Conservation (phyloP, 1,140 invertebrate genomes). For the Octopus bimaculoides region DNA sequence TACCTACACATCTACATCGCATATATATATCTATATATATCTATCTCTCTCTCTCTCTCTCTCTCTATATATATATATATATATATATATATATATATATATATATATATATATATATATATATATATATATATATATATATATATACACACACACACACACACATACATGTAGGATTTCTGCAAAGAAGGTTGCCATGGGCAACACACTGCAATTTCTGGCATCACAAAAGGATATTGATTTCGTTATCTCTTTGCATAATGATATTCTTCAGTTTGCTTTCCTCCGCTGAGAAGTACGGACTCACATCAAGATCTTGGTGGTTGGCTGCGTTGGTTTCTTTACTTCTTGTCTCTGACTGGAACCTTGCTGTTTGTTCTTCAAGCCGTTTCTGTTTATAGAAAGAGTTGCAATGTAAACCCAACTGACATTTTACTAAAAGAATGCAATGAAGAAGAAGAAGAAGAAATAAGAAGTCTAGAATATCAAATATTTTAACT, state of each 20-base stretch:
- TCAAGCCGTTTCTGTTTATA: too few relatives aligned
- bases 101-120: not conserved
- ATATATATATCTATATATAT: not conserved
- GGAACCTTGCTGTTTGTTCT: too few relatives aligned
- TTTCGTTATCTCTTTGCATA: slow-evolving; percentile 57
- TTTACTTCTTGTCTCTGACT: too few relatives aligned
- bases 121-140: not conserved
- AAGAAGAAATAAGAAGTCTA: too few relatives aligned
- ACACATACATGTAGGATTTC: not conserved
- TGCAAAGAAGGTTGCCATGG: too few relatives aligned
- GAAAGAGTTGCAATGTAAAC: too few relatives aligned
- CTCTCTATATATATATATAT: not conserved
- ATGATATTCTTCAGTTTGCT: slow-evolving; percentile 50
- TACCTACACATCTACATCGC: too few relatives aligned
- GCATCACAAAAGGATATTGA: slow-evolving; percentile 51
- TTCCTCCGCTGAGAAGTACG: slow-evolving; percentile 50
- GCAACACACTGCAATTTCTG: not conserved
- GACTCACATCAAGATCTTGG: slow-evolving; percentile 36
- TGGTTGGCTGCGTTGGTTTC: not conserved
- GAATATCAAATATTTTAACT: too few relatives aligned
- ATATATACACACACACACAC: not conserved
- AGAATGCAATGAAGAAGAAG: too few relatives aligned
- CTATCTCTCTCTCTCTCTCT: too few relatives aligned
- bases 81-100: not conserved
- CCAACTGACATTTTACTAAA: too few relatives aligned